Base-by-base conservation (phyloP, 1,140 invertebrate species). In the Leptinotarsa undecemlineata region DNA sequence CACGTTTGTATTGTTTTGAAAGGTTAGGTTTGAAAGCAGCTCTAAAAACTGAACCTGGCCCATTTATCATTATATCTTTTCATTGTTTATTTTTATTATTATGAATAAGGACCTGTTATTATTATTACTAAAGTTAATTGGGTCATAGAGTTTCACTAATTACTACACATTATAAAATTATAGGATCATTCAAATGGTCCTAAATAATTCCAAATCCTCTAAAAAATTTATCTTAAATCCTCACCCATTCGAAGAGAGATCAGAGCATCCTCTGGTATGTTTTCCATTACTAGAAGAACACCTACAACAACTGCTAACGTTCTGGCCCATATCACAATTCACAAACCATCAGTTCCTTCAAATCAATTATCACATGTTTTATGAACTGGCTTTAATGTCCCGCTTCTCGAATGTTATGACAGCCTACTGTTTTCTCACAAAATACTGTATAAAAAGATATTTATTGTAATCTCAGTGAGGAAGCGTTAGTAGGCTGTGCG, bases 291-390 rank as follows among this genome's bases (percentile, higher is more conserved):
- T 71, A 11, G 78, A 74, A 14, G 79, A 78, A 71, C 79, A 80
- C 71, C 74, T 77, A 75, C 79, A 80, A 69, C 79, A 80, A 72
- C 76, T 80, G 48, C 79, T 80, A 14, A 80, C 77, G 72, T 78
- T 79, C 70, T 80, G 79, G 5, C 79, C 79, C 79, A 80, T 80
- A 19, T 47, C 74, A 72, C 71, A 72, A 47, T 61, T 26, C 42
- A 48, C 69, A 42, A 33, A 20, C 21, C 21, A 68, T 42, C 23
- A 42, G 42, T 47, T 33, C n/a, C 5, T 66, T 66, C 8, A 33
- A 19, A 23, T 33, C 21, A 15, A 15, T 17, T 3, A 20, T 33
- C 26, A 33, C 63, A 20, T 66, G 15, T 21, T 66, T 66, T 23
- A 33, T 66, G 21, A 17, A 62, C 11, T 21, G 21, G 13, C 60